Base-by-base conservation (phyloP, 2,888 invertebrate genomes). In the Neocrepidodera transversa region DNA sequence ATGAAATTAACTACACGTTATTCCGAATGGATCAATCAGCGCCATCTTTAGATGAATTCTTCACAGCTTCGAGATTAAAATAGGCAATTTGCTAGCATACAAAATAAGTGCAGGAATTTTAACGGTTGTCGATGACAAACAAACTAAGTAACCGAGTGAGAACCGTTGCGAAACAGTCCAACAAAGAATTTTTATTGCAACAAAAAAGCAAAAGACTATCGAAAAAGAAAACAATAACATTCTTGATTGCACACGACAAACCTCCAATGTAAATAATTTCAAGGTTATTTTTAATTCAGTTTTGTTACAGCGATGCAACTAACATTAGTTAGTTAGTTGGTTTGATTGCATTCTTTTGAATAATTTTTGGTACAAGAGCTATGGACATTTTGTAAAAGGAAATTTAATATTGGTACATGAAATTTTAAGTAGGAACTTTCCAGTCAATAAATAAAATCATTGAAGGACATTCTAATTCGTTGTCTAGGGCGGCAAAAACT, bases 201-300 rank as follows among this genome's bases (percentile, higher is more conserved):
- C 16, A 48, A 48, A 48, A 14, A 26, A 16, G 17, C n/a, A 42
- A 11, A 14, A 45, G 23, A 45, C n/a, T 7, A 11, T 45, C 4
- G 10, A 20, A 14, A 30, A 47, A 28, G 30, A 47, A 48, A 30
- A 48, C 14, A 28, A 45, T 13, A 48, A 48, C 47, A 48, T 48
- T 48, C 47, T 48, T 32, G 47, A 14, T 30, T 30, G 47, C 17
- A 16, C 28, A n/a, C 17, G 11, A 30, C 18, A 42, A 18, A 42
- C 42, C 26, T 38, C 7, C 57, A 60, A 57, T 38, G 56, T 60
- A 60, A 60, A 60, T 57, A 60, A 53, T 53, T 53, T 23, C 60
- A 60, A 60, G 60, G 60, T 60, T 57, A 57, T 49, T 32, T 28
- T 30, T 28, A 52, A 42, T 52, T 40, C 20, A 8, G 20, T 52